Evolutionary conservation across 2,888 invertebrate species (phyloP), one percentile per base, ranked within the genome.

Genomic region (Plebejus argus): DNA sequence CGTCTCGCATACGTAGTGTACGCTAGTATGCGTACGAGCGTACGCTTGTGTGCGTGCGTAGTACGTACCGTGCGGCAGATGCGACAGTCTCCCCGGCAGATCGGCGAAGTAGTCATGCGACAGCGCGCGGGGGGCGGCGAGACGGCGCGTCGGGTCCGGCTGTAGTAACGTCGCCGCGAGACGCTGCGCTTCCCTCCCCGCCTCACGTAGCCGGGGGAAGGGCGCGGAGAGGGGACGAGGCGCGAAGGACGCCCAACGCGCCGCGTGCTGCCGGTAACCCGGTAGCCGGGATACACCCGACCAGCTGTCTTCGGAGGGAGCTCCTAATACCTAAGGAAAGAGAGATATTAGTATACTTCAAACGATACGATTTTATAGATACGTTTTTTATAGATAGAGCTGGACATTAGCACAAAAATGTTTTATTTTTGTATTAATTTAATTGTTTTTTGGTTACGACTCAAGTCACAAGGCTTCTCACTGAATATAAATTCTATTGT

Each of bases 231-330:
- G 95, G 89, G 97, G 96, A 84, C 97, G 96, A 84, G 96, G 94
- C 83, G 96, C 95, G 91, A 97, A 96, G 88, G 96, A 95, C 85
- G 96, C 96, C 95, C 91, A 86, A 56, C 92, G 86, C 33, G 88
- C 35, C 83, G 88, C 85, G 93, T 97, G 97, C 83, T 96, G 95
- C 85, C 96, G 96, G 89, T 98, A 98, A 81, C 98, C 97, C 18
- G 98, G 97, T 86, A 98, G 95, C 83, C 97, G 96, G 77, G 97
- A 96, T 78, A 99, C 98, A 79, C 99, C 98, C 80, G 96, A 95
- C 99, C 99, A 99, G 84, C 97, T 97, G 82, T 98, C 97, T 90
- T 99, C 98, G 18, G 97, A 97, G 35, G 99, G 99, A 70, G 99
- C 98, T 82, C 99, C 99, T 83, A 99, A 95, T 84, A 98, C 96